Conservation (phyloP, 35 echinoderm and acorn worm species). For the Amphiura filiformis region DNA sequence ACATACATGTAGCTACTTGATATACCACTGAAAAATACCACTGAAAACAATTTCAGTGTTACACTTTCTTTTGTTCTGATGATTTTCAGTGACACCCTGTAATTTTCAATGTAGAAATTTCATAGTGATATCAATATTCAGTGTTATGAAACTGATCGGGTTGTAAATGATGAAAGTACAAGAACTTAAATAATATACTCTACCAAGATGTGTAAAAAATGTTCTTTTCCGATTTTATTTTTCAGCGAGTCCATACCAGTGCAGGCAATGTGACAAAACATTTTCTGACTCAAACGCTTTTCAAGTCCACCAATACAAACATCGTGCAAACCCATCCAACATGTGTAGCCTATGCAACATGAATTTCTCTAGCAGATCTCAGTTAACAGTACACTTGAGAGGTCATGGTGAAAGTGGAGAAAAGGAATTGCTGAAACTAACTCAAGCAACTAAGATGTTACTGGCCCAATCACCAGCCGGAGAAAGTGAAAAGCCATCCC, state of each 20-base stretch:
- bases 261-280: constrained; percentile 35
- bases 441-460: not conserved
- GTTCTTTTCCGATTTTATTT: not conserved
- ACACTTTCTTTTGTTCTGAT: too few relatives aligned
- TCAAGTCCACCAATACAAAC: constrained; percentile 44
- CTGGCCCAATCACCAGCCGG: not conserved
- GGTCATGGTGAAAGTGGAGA: not conserved
- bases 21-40: too few relatives aligned
- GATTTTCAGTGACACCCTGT: too few relatives aligned
- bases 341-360: constrained; percentile 33
- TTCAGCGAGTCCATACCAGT: constrained; percentile 59
- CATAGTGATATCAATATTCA: too few relatives aligned
- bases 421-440: not conserved
- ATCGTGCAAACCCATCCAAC: constrained; percentile 21
- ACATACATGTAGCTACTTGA: too few relatives aligned
- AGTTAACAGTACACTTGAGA: constrained; percentile 34
- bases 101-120: too few relatives aligned
- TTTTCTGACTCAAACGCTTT: constrained; percentile 28
- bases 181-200: too few relatives aligned
- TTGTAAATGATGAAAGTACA: too few relatives aligned
- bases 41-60: too few relatives aligned
- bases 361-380: constrained; percentile 22
- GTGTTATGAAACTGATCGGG: too few relatives aligned
- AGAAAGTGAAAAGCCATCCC: not conserved
- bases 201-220: not conserved